A percentile compares a stretch with the other conserved stretches of the same genome.
These are phyloP conservation scores for Tyrophagus putrescentiae DNA, from an alignment of 1,140 invertebrate species.

Conservation along the genomic window DNA sequence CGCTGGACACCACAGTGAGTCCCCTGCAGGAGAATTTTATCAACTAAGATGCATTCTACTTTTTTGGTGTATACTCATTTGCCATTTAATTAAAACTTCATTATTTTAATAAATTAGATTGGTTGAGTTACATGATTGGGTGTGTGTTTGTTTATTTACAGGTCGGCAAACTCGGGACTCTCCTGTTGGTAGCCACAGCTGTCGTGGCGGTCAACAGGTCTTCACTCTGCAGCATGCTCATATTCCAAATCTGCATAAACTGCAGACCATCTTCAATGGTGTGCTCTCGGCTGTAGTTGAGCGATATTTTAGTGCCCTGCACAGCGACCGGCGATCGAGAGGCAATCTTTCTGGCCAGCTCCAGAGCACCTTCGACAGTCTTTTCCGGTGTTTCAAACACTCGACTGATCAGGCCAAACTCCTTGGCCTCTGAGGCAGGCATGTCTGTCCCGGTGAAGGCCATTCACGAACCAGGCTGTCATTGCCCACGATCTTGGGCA, in stretches of 20 bases:
- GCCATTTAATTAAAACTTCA: no score
- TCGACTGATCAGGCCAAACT: conserved; percentile 61
- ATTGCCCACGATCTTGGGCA: conserved; percentile 78
- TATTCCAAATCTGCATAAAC: conserved; percentile 59
- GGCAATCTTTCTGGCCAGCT: conserved; percentile 62
- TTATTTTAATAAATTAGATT: no score
- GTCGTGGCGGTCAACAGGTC: no score
- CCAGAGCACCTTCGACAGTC: conserved; percentile 51
- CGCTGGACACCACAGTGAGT: no score
- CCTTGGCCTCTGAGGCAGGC: conserved; percentile 54
- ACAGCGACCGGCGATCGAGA: conserved; percentile 85
- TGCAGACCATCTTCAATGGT: conserved; percentile 65
- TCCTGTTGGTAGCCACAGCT: no score
- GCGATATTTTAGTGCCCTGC: conserved; percentile 64
- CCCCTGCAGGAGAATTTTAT: no score
- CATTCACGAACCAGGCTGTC: conserved; percentile 71
- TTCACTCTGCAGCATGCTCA: no score
- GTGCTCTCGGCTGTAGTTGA: conserved; percentile 76
- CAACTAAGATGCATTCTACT: no score
- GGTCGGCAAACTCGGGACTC: no score
- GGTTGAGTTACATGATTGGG: no score
- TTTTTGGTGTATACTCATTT: no score
- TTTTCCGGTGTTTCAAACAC: conserved; percentile 55
- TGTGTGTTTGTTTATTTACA: no score
- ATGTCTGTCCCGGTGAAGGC: conserved; percentile 72